Conservation (phyloP, 2,113 vertebrate genomes). For the Oncorhynchus kisutch region DNA sequence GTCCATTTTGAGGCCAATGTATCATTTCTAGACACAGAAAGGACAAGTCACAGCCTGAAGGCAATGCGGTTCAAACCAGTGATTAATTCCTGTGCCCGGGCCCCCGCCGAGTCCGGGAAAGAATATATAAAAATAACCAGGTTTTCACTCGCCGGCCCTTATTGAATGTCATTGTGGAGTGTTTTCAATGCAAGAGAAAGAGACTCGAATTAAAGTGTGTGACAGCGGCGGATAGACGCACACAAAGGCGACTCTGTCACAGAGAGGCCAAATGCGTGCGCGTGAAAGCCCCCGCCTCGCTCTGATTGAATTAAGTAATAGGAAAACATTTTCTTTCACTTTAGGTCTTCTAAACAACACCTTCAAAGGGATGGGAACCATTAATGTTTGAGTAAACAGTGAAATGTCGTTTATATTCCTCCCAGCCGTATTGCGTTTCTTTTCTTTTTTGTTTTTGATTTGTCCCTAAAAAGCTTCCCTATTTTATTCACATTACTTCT, state of each 20-base stretch:
- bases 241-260: constrained; percentile 99
- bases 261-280: constrained; percentile 92
- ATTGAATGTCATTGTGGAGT: constrained; percentile 99
- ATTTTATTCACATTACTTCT: neutral
- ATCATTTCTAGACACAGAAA: constrained; percentile 68
- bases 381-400: constrained; percentile 80
- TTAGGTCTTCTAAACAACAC: constrained; percentile 92
- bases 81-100: constrained; percentile 87
- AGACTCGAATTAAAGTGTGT: constrained; percentile 99
- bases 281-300: constrained; percentile 92
- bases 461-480: neutral
- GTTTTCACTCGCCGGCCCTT: constrained; percentile 96
- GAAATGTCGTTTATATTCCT: constrained; percentile 32
- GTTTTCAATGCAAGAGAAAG: constrained; percentile 99
- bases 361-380: constrained; percentile 89
- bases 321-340: constrained; percentile 99
- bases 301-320: constrained; percentile 99
- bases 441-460: neutral
- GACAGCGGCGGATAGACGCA: constrained; percentile 99
- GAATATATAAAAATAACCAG: constrained; percentile 98
- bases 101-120: constrained; percentile 86
- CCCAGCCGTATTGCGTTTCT: neutral
- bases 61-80: constrained; percentile 89
- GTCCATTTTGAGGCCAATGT: constrained; percentile 70
- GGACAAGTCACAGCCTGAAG: constrained; percentile 75